Evolutionary conservation across 2,113 vertebrate species (phyloP), one percentile per base, ranked within the genome.

Genomic region (Taurulus bubalis): DNA sequence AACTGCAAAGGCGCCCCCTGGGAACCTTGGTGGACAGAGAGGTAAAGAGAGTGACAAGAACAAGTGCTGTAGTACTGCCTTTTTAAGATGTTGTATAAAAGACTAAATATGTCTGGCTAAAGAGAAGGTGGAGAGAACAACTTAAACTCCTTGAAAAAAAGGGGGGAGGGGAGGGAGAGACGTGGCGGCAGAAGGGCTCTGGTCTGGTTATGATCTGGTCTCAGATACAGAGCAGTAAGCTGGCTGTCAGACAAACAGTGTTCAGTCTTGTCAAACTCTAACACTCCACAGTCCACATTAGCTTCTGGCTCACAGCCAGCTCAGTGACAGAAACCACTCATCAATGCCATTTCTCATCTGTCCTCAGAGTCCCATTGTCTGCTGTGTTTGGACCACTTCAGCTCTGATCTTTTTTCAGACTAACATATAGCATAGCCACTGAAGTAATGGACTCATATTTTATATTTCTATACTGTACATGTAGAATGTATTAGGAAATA

Each of bases 321-420:
- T 14, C 55, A 51, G 82, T 88, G 90, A 90, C 89, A 88, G 69
- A 89, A 86, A 89, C 70, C 85, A 87, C 77, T 91, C 85, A 88
- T 93, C 90, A 90, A 75, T 85, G 78, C 80, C 77, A 78, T 86
- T 88, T 82, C 68, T 89, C 85, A 87, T 85, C 76, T 83, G 68
- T 91, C 89, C 84, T 87, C 82, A n/a, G 83, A 91, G 87, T 75
- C 80, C 84, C 85, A 87, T 90, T 87, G 84, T 83, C 83, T 87
- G 77, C 79, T 64, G 28, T 60, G 79, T 84, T 84, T 71, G 69
- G 66, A 80, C 60, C 38, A 73, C 58, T 80, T 69, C 42, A 60
- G 38, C 83, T 82, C 73, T 65, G 72, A 79, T 88, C 82, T 76
- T 47, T 34, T n/a, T 76, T 64, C 77, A 72, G 59, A 82, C 63